Evolutionary conservation across 2,797 vertebrate species (phyloP), one percentile per base, ranked within the genome.

Genomic region (Dendrocincla fuliginosa): DNA sequence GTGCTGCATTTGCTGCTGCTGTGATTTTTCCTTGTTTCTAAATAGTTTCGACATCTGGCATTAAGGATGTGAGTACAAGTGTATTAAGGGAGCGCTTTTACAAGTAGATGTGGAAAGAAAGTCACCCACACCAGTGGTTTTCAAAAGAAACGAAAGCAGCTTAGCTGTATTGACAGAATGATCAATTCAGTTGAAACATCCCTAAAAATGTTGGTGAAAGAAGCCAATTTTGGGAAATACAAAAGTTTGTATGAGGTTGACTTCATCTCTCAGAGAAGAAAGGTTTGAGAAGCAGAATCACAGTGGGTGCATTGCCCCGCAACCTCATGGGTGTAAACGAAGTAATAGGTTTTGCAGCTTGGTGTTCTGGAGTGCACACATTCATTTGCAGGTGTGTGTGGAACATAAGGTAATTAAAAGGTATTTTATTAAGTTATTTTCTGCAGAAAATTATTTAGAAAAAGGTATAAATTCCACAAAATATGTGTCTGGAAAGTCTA

Each of bases 191-290:
- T 87, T 85, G 90, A 96, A 97, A 96, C 76, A 79, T 95, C 88
- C 94, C 97, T 96, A 95, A 97, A 96, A 95, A 89, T 67, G 79
- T 82, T 95, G 60, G 55, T 97, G 93, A 98, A 98, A 97, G 93
- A 82, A 96, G 60, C 87, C 76, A 89, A 70, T 98, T 98, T 95
- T 57, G 71, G 89, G 73, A 80, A 89, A 86, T 95, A 97, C 92
- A 97, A 97, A 98, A 95, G 94, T 33, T 90, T 95, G 59, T 79
- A 22, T 93, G 91, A 77, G 42, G 32, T 88, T 94, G 28, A 16
- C 19, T 94, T 94, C 18, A 60, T 15, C 24, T 73, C 50, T 84
- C 16, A 49, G 39, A 69, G 50, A 55, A 63, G 44, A 75, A 65
- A 15, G 56, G 81, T 76, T 64, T 46, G 33, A 76, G 78, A 80